A percentile compares a stretch with the other conserved stretches of the same genome.
These are phyloP conservation scores for Cotesia congregata DNA, from an alignment of 2,888 invertebrate genomes.

Conservation along the genomic window DNA sequence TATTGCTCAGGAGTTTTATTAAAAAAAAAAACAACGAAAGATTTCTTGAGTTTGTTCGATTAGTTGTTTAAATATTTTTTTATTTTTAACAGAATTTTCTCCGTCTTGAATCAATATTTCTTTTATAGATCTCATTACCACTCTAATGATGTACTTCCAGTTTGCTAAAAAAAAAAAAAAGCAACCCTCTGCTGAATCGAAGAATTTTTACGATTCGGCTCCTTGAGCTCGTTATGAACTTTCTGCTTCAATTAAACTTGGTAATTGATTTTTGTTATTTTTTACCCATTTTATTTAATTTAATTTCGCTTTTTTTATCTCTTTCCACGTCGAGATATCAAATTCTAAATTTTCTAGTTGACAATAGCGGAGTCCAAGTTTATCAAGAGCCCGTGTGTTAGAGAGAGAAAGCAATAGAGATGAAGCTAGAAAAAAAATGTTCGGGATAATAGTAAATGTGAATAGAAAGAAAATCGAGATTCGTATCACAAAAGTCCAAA, in stretches of 20 bases:
- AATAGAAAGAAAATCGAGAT: not conserved
- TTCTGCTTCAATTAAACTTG: constrained; percentile 1
- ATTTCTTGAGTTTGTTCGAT: no score
- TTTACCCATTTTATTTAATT: not conserved
- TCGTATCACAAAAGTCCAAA: constrained; percentile 49
- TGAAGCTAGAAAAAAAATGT: constrained; percentile 20
- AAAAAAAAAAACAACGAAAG: no score
- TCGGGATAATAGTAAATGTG: constrained; percentile 12
- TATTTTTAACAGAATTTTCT: not conserved
- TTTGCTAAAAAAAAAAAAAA: not conserved
- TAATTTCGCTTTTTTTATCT: not conserved
- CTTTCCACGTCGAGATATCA: not conserved
- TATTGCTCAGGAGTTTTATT: no score
- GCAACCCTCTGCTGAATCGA: not conserved
- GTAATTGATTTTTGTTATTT: not conserved
- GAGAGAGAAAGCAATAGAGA: constrained; percentile 34
- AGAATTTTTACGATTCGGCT: not conserved
- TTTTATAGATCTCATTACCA: not conserved
- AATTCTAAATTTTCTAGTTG: not conserved
- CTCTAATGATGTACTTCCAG: not conserved
- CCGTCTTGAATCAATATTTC: not conserved
- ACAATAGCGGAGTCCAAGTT: not conserved
- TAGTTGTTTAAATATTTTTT: not conserved
- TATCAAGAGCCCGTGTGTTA: not conserved
- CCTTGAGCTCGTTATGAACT: not conserved